phyloP scores from a whole-genome alignment of 2,888 invertebrate species.

The Trimorus sp. region DNA sequence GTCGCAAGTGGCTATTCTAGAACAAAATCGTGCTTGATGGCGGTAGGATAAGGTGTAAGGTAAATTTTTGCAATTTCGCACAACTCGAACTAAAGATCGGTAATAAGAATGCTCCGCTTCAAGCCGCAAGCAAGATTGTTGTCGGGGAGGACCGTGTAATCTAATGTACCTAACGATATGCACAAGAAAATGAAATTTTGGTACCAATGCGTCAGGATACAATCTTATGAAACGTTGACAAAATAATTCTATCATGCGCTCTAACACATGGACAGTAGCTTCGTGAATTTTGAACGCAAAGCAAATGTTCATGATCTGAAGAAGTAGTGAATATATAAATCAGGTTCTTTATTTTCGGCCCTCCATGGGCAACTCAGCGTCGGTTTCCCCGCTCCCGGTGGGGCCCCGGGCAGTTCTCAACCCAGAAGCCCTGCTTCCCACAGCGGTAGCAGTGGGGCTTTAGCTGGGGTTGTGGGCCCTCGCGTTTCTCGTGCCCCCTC shows the following conservation, averaged over 20 bases:
- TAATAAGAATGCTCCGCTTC: constrained; percentile 33
- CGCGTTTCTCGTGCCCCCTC: too few species aligned
- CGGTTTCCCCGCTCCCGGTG: too few species aligned
- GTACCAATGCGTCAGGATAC: constrained; percentile 11
- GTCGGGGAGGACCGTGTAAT: constrained; percentile 23
- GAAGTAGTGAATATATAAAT: not conserved
- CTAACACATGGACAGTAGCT: constrained; percentile 58
- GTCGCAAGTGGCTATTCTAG: constrained; percentile 49
- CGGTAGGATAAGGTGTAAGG: constrained; percentile 30
- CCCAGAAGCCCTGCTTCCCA: too few species aligned
- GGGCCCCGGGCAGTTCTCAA: too few species aligned
- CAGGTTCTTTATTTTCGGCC: too few species aligned
- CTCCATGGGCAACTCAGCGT: too few species aligned
- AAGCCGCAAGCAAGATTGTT: constrained; percentile 28
- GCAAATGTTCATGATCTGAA: constrained; percentile 40
- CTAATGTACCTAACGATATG: not conserved
- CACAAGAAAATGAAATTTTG: constrained; percentile 1
- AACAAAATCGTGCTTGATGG: constrained; percentile 40
- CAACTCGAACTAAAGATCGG: constrained; percentile 18
- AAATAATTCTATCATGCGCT: constrained; percentile 23
- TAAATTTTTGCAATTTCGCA: constrained; percentile 30
- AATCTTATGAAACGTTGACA: constrained; percentile 28
- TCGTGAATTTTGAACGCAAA: constrained; percentile 40
- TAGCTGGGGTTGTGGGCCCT: too few species aligned
- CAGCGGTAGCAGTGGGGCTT: too few species aligned